Percentiles rank a stretch among this genome's conserved stretches.
phyloP scores from a whole-genome alignment of 1,140 invertebrate genomes.

The Sesamia nonagrioides region DNA sequence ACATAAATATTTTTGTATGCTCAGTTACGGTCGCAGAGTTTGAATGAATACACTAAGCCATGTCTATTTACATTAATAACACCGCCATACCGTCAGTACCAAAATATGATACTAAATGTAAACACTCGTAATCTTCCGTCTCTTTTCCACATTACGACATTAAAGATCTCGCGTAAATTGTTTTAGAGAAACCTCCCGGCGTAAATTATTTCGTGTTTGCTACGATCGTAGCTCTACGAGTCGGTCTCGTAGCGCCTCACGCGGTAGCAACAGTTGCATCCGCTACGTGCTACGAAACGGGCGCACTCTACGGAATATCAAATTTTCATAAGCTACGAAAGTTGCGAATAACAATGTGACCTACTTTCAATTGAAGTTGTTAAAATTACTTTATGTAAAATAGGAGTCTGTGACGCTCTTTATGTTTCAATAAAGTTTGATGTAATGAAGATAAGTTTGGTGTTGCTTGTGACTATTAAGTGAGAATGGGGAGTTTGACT shows the following conservation, averaged over 20 bases:
- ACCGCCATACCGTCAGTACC: neutral
- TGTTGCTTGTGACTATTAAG: conserved; percentile 24
- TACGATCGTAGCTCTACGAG: conserved; percentile 46
- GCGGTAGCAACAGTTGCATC: conserved; percentile 80
- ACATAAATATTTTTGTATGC: too few relatives aligned
- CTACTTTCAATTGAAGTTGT: conserved; percentile 27
- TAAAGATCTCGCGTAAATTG: conserved; percentile 23
- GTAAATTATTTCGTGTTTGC: conserved; percentile 27
- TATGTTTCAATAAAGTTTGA: conserved; percentile 3
- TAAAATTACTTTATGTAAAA: conserved; percentile 31
- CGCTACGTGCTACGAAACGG: conserved; percentile 68
- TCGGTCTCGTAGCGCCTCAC: conserved; percentile 58
- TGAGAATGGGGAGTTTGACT: conserved; percentile 50
- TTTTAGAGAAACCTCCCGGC: conserved; percentile 16
- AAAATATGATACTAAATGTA: neutral
- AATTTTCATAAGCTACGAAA: conserved; percentile 23
- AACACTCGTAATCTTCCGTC: neutral
- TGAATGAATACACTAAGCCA: neutral
- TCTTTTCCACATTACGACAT: conserved; percentile 4
- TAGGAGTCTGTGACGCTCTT: neutral
- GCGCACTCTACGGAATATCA: conserved; percentile 57
- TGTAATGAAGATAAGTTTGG: conserved; percentile 10
- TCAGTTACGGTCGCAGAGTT: neutral
- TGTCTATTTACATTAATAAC: neutral
- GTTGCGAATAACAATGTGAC: conserved; percentile 42